These are phyloP conservation scores for Oscheius sp. DNA, from an alignment of 2,888 invertebrate genomes.

Conservation along the genomic window DNA sequence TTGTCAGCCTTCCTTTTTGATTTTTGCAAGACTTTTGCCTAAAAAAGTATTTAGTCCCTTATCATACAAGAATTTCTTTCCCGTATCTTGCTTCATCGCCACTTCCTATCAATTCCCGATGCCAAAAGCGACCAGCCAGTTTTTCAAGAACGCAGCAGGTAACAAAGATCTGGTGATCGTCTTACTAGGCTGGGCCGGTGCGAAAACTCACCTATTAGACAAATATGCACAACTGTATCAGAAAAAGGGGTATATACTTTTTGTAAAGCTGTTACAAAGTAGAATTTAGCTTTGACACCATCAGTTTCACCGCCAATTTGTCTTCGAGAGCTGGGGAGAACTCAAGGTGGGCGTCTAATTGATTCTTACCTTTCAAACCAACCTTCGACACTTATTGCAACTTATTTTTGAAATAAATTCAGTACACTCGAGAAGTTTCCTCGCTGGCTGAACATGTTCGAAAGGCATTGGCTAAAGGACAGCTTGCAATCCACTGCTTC, in stretches of 20 bases:
- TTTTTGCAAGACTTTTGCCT: too few species aligned
- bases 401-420: neutral
- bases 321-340: neutral
- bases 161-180: conserved; percentile 18
- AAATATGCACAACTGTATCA: conserved; percentile 23
- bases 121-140: too few species aligned
- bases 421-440: conserved; percentile 8
- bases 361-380: neutral
- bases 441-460: neutral
- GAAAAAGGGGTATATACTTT: neutral
- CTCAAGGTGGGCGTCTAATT: neutral
- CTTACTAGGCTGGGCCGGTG: conserved; percentile 24
- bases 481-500: conserved; percentile 23
- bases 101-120: too few species aligned
- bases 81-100: too few species aligned
- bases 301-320: conserved; percentile 5
- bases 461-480: neutral
- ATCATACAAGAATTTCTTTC: too few species aligned
- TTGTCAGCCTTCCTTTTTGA: too few species aligned
- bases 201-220: conserved; percentile 1
- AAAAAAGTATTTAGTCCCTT: too few species aligned
- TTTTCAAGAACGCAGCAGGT: neutral
- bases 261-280: neutral
- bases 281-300: conserved; percentile 10
- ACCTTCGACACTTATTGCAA: neutral